Conservation (phyloP, 1,140 invertebrate species). For the Brachionus sp. region DNA sequence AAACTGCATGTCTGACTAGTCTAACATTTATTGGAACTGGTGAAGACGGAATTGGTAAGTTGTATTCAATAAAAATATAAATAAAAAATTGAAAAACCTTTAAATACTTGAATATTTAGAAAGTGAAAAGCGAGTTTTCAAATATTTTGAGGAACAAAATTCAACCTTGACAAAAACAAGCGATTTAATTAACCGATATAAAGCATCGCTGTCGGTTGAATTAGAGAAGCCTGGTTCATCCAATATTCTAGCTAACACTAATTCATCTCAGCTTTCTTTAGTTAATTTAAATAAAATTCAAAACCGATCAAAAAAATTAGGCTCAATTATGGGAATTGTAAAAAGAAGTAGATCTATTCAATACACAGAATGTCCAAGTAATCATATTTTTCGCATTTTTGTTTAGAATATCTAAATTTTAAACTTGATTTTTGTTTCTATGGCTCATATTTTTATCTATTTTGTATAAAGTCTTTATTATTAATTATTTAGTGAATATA, state of each 20-base stretch:
- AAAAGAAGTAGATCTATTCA: conserved; percentile 42
- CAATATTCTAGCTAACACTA: neutral
- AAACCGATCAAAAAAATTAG: conserved; percentile 24
- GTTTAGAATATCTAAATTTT: neutral
- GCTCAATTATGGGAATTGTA: conserved; percentile 22
- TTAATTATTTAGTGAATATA: conserved; percentile 16
- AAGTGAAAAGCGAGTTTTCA: conserved; percentile 36
- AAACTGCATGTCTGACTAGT: conserved; percentile 90
- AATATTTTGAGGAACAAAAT: conserved; percentile 34
- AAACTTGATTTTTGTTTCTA: neutral
- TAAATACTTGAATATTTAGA: neutral
- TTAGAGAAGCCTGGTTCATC: neutral
- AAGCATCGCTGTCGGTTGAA: neutral
- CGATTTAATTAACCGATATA: conserved; percentile 28
- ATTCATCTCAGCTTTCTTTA: conserved; percentile 2
- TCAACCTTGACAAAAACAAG: conserved; percentile 16
- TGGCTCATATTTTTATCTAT: neutral
- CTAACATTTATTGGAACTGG: conserved; percentile 73
- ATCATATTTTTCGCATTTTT: neutral
- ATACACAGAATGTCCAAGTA: conserved; percentile 28
- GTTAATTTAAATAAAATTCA: neutral
- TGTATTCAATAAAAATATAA: neutral
- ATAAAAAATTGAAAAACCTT: neutral
- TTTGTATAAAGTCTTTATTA: neutral
- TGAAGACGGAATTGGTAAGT: conserved; percentile 44